Evolutionary conservation across 1,140 invertebrate species (phyloP).

Genomic region (Trialeurodes vaporariorum): DNA sequence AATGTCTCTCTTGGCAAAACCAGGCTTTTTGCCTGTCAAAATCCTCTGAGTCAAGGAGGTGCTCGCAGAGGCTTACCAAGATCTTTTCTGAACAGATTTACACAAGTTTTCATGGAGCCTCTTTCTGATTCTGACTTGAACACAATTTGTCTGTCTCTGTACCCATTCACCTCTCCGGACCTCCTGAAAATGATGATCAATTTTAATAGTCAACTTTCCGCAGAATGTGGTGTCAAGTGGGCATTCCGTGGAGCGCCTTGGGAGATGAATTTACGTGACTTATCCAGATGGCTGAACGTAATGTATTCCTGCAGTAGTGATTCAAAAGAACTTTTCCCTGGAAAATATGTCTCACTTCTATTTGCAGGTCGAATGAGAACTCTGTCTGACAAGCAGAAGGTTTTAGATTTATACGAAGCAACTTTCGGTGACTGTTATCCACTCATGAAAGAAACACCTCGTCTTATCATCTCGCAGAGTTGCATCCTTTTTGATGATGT

Average conservation of each 20-base stretch:
- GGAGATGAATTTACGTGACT: conserved; percentile 94
- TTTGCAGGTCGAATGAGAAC: conserved; percentile 74
- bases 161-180: conserved; percentile 35
- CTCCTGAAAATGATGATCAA: conserved; percentile 59
- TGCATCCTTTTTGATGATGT: conserved; percentile 47
- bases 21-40: conserved; percentile 94
- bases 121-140: conserved; percentile 64
- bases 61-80: conserved; percentile 88
- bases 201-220: conserved; percentile 48
- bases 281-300: conserved; percentile 82
- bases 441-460: conserved; percentile 35
- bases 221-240: conserved; percentile 49
- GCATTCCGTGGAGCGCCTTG: conserved; percentile 75
- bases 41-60: conserved; percentile 92
- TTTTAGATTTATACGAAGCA: conserved; percentile 45
- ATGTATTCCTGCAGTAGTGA: conserved; percentile 32
- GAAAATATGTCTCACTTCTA: conserved; percentile 57
- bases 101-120: conserved; percentile 81
- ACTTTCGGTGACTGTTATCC: conserved; percentile 42
- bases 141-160: conserved; percentile 40
- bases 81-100: conserved; percentile 97
- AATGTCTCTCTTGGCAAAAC: conserved; percentile 53
- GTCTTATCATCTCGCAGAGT: conserved; percentile 40
- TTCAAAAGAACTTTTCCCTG: conserved; percentile 33
- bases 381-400: conserved; percentile 50